Percentiles rank a stretch among this genome's conserved stretches.
These are phyloP conservation scores for Typhlomys cinereus DNA, from an alignment of 2,113 vertebrate genomes.

Conservation along the genomic window DNA sequence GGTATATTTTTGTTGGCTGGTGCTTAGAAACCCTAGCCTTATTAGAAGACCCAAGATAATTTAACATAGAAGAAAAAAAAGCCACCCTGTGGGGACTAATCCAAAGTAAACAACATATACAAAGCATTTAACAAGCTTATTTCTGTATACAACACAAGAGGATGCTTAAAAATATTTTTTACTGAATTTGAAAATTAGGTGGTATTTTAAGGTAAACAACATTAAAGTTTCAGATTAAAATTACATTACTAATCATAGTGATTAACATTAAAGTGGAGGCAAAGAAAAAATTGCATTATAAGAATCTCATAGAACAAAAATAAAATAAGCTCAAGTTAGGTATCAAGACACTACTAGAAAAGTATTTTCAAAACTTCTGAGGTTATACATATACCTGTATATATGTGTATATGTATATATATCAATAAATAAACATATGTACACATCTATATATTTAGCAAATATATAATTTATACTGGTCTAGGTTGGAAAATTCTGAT, in stretches of 20 bases:
- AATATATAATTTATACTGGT: not conserved
- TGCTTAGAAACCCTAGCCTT: not conserved
- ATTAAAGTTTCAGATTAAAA: slow-evolving; percentile 28
- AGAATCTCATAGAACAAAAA: not conserved
- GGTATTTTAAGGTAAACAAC: not conserved
- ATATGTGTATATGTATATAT: not conserved
- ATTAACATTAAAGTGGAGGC: no score
- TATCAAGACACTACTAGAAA: not conserved
- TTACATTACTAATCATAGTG: not conserved
- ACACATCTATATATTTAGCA: not conserved
- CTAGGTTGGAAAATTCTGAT: slow-evolving; percentile 18
- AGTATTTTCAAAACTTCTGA: not conserved
- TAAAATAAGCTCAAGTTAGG: not conserved
- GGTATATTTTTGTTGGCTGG: not conserved
- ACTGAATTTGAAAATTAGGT: not conserved
- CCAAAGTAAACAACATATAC: slow-evolving; percentile 34
- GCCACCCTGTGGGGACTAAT: not conserved
- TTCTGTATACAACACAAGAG: not conserved
- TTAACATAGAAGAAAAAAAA: not conserved
- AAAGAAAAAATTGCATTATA: not conserved
- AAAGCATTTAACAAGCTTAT: slow-evolving; percentile 28
- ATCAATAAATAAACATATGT: no score
- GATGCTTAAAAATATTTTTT: not conserved
- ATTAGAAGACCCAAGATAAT: not conserved
- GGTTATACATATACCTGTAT: not conserved